Base-by-base conservation (phyloP, 1,140 invertebrate species). In the Heliconius eleuchia region DNA sequence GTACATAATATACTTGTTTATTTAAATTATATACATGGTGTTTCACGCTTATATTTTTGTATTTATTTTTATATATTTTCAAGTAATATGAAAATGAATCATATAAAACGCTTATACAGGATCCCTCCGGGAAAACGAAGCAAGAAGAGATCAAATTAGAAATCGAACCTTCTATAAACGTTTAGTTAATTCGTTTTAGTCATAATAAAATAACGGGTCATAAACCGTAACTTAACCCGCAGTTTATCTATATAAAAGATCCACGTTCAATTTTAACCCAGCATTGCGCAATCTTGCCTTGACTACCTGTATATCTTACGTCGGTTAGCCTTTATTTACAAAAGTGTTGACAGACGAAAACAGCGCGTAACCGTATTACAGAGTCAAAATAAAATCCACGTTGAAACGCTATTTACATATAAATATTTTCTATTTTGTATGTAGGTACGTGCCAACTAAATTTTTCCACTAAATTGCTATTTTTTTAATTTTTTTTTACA, bases 281-380 rank as follows among this genome's bases (percentile, higher is more conserved):
- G 27, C 60, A 66, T 66, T 66, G 13, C 27, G 60, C 60, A 66
- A 66, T 66, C 60, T 66, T 30, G 55, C 13, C 60, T 66, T 66
- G 60, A 66, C 11, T 66, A 66, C 60, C 60, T 66, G 60, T 66
- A 66, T 66, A 66, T 34, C 18, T 52, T 74, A 60, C n/a, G 18
- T 66, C 60, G 60, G 60, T 66, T 4, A 37, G 23, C 27, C 27
- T 66, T 66, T 13, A 50, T 79, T 75, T 75, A 79, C 39, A 42
- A 74, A 66, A 60, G 37, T 39, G 78, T n/a, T 71, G 73, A 79
- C 11, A 75, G 78, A 79, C 60, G 74, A 74, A 79, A 79, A 39
- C 78, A 71, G 60, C 34, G n/a, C 60, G 42, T 55, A 74, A 79
- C 78, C 78, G 73, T 79, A 71, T 46, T 74, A 70, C 72, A 27